These are phyloP conservation scores for Pachypanchax playfairii DNA, from an alignment of 2,113 vertebrate species.

Conservation along the genomic window DNA sequence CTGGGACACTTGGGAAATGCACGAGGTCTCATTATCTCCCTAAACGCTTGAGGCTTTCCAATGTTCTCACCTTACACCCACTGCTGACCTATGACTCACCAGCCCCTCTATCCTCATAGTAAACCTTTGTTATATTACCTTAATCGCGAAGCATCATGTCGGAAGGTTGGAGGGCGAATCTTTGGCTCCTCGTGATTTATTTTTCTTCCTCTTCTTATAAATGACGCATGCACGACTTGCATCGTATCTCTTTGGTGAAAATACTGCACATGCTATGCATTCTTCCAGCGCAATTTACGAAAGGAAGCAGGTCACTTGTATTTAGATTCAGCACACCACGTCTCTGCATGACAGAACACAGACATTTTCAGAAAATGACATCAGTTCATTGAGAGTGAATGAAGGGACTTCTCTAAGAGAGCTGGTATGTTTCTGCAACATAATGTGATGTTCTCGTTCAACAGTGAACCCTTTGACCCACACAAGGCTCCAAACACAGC, in stretches of 20 bases:
- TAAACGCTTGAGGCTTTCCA: conserved; percentile 85
- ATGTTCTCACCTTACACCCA: conserved; percentile 92
- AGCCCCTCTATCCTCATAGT: conserved; percentile 86
- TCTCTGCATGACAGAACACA: conserved; percentile 30
- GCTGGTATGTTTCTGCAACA: conserved; percentile 28
- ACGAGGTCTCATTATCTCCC: conserved; percentile 86
- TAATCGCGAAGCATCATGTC: conserved; percentile 79
- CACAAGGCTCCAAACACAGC: not conserved
- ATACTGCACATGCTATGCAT: conserved; percentile 40
- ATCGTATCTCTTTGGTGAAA: conserved; percentile 25
- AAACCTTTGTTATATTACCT: conserved; percentile 93
- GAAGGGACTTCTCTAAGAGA: conserved; percentile 36
- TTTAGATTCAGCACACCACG: conserved; percentile 34
- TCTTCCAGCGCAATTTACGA: conserved; percentile 40
- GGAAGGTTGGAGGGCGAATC: conserved; percentile 78
- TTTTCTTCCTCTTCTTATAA: conserved; percentile 55
- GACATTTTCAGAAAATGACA: conserved; percentile 43
- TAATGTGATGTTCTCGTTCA: conserved; percentile 6
- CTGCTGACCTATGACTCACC: conserved; percentile 96
- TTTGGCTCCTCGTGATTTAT: conserved; percentile 50
- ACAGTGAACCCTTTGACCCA: conserved; percentile 2
- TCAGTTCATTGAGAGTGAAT: conserved; percentile 32
- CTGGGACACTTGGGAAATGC: conserved; percentile 80
- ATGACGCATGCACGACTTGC: conserved; percentile 34
- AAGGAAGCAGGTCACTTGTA: conserved; percentile 38